These are phyloP conservation scores for Orthonychiurus folsomi DNA, from an alignment of 2,888 invertebrate genomes.

Conservation along the genomic window DNA sequence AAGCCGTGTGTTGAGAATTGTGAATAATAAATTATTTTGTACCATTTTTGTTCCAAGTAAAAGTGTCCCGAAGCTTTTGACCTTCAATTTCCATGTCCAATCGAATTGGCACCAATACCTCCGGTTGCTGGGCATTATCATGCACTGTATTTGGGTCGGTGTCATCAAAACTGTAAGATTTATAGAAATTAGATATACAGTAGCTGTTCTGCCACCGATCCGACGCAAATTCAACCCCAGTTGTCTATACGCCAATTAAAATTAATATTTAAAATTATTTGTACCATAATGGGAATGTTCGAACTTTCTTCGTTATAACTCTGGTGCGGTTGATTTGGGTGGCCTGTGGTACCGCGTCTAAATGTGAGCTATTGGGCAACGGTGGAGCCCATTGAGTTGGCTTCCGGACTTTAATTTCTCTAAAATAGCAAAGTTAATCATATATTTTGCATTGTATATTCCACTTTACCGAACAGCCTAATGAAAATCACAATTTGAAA, in stretches of 20 bases:
- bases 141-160: conserved; percentile 82
- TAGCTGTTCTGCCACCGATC: too few species aligned
- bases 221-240: too few species aligned
- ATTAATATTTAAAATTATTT: conserved; percentile 20
- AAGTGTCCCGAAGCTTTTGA: conserved; percentile 93
- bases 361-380: conserved; percentile 91
- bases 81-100: conserved; percentile 99
- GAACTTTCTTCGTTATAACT: conserved; percentile 81
- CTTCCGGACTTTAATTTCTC: conserved; percentile 73
- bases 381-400: conserved; percentile 86
- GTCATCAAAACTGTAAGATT: conserved; percentile 79
- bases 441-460: too few species aligned
- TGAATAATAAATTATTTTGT: conserved; percentile 17
- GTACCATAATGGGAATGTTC: conserved; percentile 62
- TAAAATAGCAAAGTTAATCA: too few species aligned
- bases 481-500: too few species aligned
- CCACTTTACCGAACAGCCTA: too few species aligned
- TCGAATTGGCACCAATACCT: conserved; percentile 89
- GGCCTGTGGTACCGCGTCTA: conserved; percentile 98
- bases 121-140: conserved; percentile 84
- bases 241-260: conserved; percentile 21
- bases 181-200: too few species aligned
- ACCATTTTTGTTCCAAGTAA: conserved; percentile 99
- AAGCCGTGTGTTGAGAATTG: neutral
- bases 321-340: conserved; percentile 94